Evolutionary conservation across 2,797 vertebrate genomes (phyloP), one percentile per base, ranked within the genome.

Genomic region (Pangasius mekongensis): DNA sequence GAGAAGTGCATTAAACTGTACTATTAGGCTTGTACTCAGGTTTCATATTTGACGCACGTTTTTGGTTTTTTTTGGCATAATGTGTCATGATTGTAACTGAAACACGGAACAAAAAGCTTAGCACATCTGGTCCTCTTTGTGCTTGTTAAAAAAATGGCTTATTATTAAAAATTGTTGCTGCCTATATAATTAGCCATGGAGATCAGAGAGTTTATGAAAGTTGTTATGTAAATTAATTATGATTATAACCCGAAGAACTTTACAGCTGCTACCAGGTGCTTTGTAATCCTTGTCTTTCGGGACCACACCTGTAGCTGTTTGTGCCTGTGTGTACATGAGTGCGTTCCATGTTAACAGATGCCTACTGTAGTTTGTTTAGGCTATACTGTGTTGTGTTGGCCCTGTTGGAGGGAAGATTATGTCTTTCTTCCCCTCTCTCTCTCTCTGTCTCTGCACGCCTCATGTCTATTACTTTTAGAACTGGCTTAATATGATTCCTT

Each of bases 281-380:
- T 62, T 43, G 80, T 60, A 36, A 27, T 60, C 54, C 54, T 33
- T 81, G 54, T 60, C 56, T 81, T 58, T 80, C 54, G 58, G 30
- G 33, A 43, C 33, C 33, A 20, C 49, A 78, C 3, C 77, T 58
- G 77, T 56, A 33, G 30, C 16, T 18, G 11, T 43, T 62, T 62
- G 33, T 43, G 13, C 56, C 13, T 43, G 58, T 62, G 58, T 62
- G 5, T 43, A 60, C 33, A 81, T 33, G 78, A 77, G 49, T 52
- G 47, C 2, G 30, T 6, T 54, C 20, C 3, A 36, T 22, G 80
- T 62, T 8, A 62, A 62, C 56, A 27, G 20, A 43, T 82, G 56
- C 56, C 56, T 62, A 27, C 11, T 27, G 13, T 82, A 58, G 10
- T 82, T 82, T 82, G 77, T 82, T 82, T 56, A 56, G 76, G 7